phyloP scores from a whole-genome alignment of 2,113 vertebrate genomes.

The Illadopsis cleaveri region DNA sequence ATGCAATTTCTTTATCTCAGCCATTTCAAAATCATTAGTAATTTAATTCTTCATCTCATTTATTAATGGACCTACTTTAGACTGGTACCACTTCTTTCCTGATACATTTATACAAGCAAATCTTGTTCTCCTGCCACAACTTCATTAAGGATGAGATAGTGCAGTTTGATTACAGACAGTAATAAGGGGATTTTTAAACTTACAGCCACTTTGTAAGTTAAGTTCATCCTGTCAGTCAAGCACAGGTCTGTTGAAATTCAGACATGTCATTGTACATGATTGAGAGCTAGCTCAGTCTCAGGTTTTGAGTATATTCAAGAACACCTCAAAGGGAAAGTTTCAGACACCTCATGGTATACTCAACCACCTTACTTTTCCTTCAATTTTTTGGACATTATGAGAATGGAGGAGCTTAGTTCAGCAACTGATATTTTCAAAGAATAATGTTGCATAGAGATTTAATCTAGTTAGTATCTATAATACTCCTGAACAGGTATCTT shows the following conservation, averaged over 20 bases:
- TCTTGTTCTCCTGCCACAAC: neutral
- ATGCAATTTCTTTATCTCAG: constrained; percentile 25
- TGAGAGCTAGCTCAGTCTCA: neutral
- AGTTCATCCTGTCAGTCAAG: neutral
- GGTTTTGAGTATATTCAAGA: neutral
- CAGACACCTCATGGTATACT: neutral
- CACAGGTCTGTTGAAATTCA: neutral
- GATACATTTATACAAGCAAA: neutral
- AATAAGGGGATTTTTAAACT: neutral
- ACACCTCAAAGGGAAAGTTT: neutral
- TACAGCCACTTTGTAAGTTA: neutral
- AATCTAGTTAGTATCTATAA: neutral
- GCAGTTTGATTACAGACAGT: neutral
- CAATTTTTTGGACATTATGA: neutral
- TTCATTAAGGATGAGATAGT: neutral
- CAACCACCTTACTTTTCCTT: neutral
- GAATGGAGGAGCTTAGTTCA: neutral
- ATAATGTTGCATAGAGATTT: neutral
- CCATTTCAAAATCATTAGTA: constrained; percentile 37
- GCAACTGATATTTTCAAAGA: neutral
- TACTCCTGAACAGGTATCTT: neutral
- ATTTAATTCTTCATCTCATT: constrained; percentile 34
- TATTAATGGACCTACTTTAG: constrained; percentile 37
- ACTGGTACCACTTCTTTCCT: neutral
- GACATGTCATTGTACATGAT: neutral